Percentiles rank a stretch among this genome's conserved stretches.
These are phyloP conservation scores for Cerastis rubricosa DNA, from an alignment of 2,888 invertebrate species.

Conservation along the genomic window DNA sequence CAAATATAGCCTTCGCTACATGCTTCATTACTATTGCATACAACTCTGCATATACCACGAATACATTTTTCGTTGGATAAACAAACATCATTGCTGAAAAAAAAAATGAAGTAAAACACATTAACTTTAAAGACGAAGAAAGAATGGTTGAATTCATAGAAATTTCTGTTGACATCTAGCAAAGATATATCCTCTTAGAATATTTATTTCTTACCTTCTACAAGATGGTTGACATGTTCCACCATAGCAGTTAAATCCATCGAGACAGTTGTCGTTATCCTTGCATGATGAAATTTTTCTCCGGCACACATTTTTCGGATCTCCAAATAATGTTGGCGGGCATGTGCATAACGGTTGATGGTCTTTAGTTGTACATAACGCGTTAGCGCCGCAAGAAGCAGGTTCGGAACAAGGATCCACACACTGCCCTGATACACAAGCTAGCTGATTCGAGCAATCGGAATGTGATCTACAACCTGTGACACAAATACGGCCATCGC, in stretches of 20 bases:
- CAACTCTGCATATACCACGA: slow-evolving; percentile 94
- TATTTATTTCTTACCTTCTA: slow-evolving; percentile 90
- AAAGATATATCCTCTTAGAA: background rate
- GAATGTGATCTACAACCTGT: slow-evolving; percentile 95
- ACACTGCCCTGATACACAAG: slow-evolving; percentile 96
- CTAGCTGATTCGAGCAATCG: slow-evolving; percentile 93
- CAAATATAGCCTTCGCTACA: slow-evolving; percentile 96
- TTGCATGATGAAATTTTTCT: slow-evolving; percentile 92
- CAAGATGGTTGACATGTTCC: slow-evolving; percentile 95
- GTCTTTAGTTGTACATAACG: slow-evolving; percentile 92
- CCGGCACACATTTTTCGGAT: slow-evolving; percentile 94
- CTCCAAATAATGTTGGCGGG: slow-evolving; percentile 93
- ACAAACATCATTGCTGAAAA: slow-evolving; percentile 94
- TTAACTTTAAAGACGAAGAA: background rate
- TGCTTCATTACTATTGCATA: slow-evolving; percentile 96
- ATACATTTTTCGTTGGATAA: slow-evolving; percentile 96
- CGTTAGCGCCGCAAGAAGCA: slow-evolving; percentile 96
- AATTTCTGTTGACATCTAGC: background rate
- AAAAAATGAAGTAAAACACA: background rate
- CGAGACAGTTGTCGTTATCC: slow-evolving; percentile 92
- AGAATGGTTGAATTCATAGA: background rate
- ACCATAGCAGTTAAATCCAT: slow-evolving; percentile 94
- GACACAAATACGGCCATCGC: slow-evolving; percentile 94
- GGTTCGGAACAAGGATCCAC: slow-evolving; percentile 94
- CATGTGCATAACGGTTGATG: slow-evolving; percentile 95